Evolutionary conservation across 2,113 vertebrate genomes (phyloP), one percentile per base, ranked within the genome.

Genomic region (Otolemur garnettii): DNA sequence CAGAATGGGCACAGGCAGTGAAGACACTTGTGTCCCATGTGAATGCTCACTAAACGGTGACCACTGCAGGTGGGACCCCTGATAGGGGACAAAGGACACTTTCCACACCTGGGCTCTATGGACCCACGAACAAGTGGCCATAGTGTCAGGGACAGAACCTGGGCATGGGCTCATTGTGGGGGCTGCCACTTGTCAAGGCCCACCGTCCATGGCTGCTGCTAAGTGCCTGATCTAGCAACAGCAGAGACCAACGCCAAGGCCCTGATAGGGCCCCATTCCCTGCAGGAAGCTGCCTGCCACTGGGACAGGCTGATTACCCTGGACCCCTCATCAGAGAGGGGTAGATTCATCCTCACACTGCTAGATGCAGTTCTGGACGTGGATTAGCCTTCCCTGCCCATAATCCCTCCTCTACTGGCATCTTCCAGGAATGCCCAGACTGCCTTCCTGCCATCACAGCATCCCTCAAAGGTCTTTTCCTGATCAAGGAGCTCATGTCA

Each of bases 371-470:
- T 33, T 79, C 45, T 85, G 38, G 18, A 8, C 5, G 0, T 14
- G 60, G 21, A 7, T 19, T 59, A 38, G 30, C 6, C 21, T 57
- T 50, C 57, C 21, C 11, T 4, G 4, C 21, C 68, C 10, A 24
- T 9, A 3, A 42, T 19, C 5, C 79, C 18, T 57, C 26, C 62
- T 33, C 9, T 7, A 26, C 14, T 1, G 0, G 15, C 30, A 38
- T 33, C 24, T 22, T 22, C 33, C 22, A 0, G 57, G 24, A 38
- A 10, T 12, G 53, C 42, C 11, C 18, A 83, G 45, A 38, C 38
- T 6, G 55, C 60, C 14, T 69, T 45, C 30, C 28, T 0, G 4
- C 30, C 53, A 10, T 7, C 9, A 0, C 0, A 22, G 38, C 4
- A 0, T 19, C n/a, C 60, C 26, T 21, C 35, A 12, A 1, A 2